phyloP scores from a whole-genome alignment of 2,113 vertebrate species.

The Zapornia atra region DNA sequence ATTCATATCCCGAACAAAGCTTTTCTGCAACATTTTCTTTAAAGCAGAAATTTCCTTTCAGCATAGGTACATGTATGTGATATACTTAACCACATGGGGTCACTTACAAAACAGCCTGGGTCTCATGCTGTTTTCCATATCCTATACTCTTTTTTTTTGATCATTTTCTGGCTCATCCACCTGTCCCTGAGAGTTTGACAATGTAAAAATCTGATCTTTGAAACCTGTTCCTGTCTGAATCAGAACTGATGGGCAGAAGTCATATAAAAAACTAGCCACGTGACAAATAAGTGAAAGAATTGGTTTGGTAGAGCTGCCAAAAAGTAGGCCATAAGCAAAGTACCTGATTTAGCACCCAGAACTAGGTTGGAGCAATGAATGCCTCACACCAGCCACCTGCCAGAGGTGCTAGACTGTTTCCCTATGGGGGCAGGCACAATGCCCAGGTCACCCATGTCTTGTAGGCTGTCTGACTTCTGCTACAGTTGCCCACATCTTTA shows the following conservation, averaged over 20 bases:
- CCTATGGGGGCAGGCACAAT: background rate
- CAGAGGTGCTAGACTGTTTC: background rate
- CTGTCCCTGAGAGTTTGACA: background rate
- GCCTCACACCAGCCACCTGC: background rate
- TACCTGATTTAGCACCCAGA: background rate
- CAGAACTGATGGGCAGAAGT: background rate
- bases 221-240: constrained; percentile 1
- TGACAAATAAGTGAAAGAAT: background rate
- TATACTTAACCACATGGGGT: background rate
- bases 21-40: background rate
- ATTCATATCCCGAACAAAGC: background rate
- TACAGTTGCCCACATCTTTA: background rate
- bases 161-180: background rate
- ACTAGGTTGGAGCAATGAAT: background rate
- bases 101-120: background rate
- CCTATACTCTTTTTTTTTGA: background rate
- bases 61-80: background rate
- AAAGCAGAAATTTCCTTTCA: background rate
- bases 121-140: constrained; percentile 14
- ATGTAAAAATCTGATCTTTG: background rate
- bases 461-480: background rate
- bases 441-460: background rate
- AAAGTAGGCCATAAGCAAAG: background rate
- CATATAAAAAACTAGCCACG: background rate
- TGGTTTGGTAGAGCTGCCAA: background rate